Conservation (phyloP, 2,888 invertebrate species). For the Leptogaster cylindrica region DNA sequence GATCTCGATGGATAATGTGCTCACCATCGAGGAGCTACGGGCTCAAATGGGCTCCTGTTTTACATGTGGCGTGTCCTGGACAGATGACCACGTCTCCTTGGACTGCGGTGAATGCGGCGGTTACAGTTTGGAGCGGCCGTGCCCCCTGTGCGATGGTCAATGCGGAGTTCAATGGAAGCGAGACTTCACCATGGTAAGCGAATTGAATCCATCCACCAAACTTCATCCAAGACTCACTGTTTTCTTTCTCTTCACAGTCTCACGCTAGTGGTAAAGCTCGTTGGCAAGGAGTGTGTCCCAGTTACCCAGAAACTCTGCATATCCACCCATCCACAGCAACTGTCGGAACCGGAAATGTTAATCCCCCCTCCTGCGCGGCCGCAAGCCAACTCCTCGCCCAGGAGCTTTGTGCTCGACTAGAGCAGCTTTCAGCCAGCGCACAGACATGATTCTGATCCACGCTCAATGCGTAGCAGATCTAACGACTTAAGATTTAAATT, state of each 20-base stretch:
- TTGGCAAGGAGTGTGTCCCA: conserved; percentile 73
- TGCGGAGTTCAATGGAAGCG: conserved; percentile 77
- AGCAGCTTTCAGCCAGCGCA: conserved; percentile 63
- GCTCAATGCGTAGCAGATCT: conserved; percentile 15
- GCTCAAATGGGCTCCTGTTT: conserved; percentile 76
- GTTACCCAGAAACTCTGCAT: conserved; percentile 58
- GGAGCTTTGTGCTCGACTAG: conserved; percentile 65
- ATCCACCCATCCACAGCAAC: conserved; percentile 49
- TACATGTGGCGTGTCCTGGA: conserved; percentile 82
- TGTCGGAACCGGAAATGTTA: neutral
- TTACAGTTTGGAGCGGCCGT: conserved; percentile 76
- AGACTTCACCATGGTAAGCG: conserved; percentile 76
- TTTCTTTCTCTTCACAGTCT: conserved; percentile 63
- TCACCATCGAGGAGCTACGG: conserved; percentile 75
- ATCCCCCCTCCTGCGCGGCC: conserved; percentile 53
- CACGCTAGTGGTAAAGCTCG: conserved; percentile 74
- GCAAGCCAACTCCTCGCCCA: conserved; percentile 62
- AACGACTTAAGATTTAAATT: conserved; percentile 34
- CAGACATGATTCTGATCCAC: conserved; percentile 57
- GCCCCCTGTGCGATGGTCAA: conserved; percentile 76
- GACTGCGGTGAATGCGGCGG: conserved; percentile 83
- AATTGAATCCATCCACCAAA: neutral
- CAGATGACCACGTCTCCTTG: conserved; percentile 76
- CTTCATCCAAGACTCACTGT: conserved; percentile 8
- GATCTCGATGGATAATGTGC: conserved; percentile 63